phyloP scores from a whole-genome alignment of 1,140 invertebrate genomes.

The Wiebesia pumilae region DNA sequence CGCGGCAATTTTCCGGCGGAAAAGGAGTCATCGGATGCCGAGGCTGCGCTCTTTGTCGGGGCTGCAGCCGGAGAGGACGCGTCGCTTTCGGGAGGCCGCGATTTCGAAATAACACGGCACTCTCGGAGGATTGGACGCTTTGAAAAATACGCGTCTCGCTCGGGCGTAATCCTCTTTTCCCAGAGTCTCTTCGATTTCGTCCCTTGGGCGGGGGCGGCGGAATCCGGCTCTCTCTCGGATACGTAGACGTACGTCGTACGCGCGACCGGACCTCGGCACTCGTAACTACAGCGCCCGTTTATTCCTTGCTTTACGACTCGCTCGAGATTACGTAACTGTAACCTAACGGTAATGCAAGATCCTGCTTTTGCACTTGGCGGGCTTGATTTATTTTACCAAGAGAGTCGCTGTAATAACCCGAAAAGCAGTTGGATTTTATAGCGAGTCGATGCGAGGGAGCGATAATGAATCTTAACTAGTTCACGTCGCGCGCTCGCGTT shows the following conservation, averaged over 20 bases:
- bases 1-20: conserved; percentile 13
- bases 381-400: background rate
- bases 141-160: background rate
- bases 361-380: background rate
- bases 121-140: background rate
- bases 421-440: background rate
- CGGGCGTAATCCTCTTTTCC: conserved; percentile 1
- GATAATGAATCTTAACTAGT: background rate
- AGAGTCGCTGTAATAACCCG: background rate
- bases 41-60: background rate
- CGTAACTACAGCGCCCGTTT: background rate
- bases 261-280: background rate
- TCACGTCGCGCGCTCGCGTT: background rate
- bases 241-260: background rate
- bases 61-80: background rate
- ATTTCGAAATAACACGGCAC: background rate
- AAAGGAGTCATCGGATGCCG: background rate
- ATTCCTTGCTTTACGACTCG: background rate
- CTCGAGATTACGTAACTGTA: conserved; percentile 18
- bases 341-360: background rate
- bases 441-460: background rate
- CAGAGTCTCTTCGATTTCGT: background rate
- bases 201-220: too few relatives aligned
- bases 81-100: background rate
- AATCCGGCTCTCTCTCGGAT: background rate